Evolutionary conservation across 2,113 vertebrate genomes (phyloP), one percentile per base, ranked within the genome.

Genomic region (Menura novaehollandiae): DNA sequence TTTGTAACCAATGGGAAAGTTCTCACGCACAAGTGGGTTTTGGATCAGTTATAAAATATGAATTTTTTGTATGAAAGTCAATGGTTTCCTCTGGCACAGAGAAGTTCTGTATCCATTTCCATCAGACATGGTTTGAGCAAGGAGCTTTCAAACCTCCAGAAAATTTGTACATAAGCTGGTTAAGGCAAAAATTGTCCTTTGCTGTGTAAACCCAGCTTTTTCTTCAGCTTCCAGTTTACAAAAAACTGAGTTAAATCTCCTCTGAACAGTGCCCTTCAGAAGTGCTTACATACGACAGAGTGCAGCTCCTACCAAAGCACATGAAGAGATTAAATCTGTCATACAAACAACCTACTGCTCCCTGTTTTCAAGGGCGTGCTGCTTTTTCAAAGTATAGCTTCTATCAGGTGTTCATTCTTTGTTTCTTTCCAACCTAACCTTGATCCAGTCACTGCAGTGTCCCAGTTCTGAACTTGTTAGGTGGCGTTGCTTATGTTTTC

Each of bases 211-310:
- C 7, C 4, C 47, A 44, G 5, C 3, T 35, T 84, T 63, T 74
- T 35, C 30, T 78, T 93, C 35, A 89, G 30, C 33, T 79, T 94
- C 11, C 7, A 53, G 15, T n/a, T 91, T 52, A 64, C 17, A 53
- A 68, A 82, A 75, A 58, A 22, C 3, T 8, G 30, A 69, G 9
- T 52, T 73, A 75, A 68, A 76, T 56, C 27, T 83, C 19, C 33
- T 64, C 20, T 78, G 30, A 72, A 26, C 10, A 44, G 3, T 0
- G 0, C 3, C 35, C n/a, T 80, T 88, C 20, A n/a, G 10, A 18
- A 66, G 28, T 68, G 9, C 15, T 68, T 63, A 33, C 6, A 60
- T 8, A 32, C 2, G 2, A 18, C 17, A 23, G 8, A 72, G 24
- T 24, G 24, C 20, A 85, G 19, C 16, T 82, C 35, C n/a, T 35